phyloP scores from a whole-genome alignment of 2,797 vertebrate genomes.

The Amniataba percoides region DNA sequence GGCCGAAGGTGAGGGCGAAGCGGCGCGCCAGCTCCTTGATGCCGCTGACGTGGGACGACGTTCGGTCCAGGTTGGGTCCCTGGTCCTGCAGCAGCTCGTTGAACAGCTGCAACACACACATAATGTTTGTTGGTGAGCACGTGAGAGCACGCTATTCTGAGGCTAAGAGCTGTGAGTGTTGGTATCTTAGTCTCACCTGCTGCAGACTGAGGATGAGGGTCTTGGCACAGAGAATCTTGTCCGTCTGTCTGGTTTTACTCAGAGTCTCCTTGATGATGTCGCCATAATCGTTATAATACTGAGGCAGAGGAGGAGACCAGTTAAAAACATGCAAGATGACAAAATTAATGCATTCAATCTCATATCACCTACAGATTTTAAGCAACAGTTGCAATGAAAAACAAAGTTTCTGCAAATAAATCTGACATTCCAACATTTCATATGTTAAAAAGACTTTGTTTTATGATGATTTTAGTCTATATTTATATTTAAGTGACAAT shows the following conservation, averaged over 20 bases:
- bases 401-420: background rate
- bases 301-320: slow-evolving; percentile 32
- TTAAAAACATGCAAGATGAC: background rate
- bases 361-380: background rate
- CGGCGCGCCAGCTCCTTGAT: slow-evolving; percentile 98
- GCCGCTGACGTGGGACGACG: slow-evolving; percentile 97
- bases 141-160: accelerated
- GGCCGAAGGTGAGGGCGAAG: slow-evolving; percentile 97
- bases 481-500: background rate
- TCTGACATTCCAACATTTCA: background rate
- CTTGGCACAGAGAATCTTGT: slow-evolving; percentile 99
- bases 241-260: slow-evolving; percentile 98
- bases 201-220: slow-evolving; percentile 99
- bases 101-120: slow-evolving; percentile 88
- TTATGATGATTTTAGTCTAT: background rate
- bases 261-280: slow-evolving; percentile 99
- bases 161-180: background rate
- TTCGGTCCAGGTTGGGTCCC: slow-evolving; percentile 96
- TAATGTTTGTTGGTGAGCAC: background rate
- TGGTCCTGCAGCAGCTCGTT: slow-evolving; percentile 98
- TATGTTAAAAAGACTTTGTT: background rate
- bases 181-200: slow-evolving; percentile 88
- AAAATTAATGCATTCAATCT: background rate
- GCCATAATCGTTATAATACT: slow-evolving; percentile 99
- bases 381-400: background rate